Conservation (phyloP, 2,797 vertebrate genomes). For the Eleutherodactylus coqui region DNA sequence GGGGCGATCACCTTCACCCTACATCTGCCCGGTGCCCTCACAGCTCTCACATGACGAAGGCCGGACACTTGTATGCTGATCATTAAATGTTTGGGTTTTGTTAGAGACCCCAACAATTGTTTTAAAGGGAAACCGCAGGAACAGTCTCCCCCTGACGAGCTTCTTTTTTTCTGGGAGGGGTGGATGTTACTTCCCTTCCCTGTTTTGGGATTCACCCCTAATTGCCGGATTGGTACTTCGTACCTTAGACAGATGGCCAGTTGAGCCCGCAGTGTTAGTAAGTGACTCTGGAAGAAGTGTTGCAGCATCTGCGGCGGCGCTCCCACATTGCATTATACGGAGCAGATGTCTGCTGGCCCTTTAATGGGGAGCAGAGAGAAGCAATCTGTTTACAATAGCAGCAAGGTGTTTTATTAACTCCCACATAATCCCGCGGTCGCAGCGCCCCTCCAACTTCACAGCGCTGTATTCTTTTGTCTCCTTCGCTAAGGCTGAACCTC, state of each 20-base stretch:
- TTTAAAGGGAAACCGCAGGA: too few relatives aligned
- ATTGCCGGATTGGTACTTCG: too few relatives aligned
- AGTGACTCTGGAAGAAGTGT: neutral
- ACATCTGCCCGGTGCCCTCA: too few relatives aligned
- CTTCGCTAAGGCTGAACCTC: constrained; percentile 7
- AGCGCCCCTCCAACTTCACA: constrained; percentile 13
- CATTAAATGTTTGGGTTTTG: too few relatives aligned
- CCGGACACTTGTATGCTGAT: too few relatives aligned
- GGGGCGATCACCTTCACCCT: too few relatives aligned
- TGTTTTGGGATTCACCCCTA: neutral
- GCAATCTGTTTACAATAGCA: constrained; percentile 53
- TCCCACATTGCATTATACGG: constrained; percentile 7
- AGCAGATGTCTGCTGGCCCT: constrained; percentile 47
- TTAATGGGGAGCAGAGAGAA: constrained; percentile 26
- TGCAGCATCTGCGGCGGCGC: neutral
- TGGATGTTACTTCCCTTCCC: neutral
- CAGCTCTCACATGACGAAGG: too few relatives aligned
- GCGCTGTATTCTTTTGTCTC: constrained; percentile 33
- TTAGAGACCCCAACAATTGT: too few relatives aligned
- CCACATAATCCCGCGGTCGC: constrained; percentile 17
- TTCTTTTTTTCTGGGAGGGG: too few relatives aligned
- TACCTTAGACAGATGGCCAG: neutral
- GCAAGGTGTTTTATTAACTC: constrained; percentile 60
- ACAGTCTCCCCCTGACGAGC: too few relatives aligned
- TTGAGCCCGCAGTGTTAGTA: neutral